Conservation (phyloP, 2,888 invertebrate species). For the Andrena marginata region DNA sequence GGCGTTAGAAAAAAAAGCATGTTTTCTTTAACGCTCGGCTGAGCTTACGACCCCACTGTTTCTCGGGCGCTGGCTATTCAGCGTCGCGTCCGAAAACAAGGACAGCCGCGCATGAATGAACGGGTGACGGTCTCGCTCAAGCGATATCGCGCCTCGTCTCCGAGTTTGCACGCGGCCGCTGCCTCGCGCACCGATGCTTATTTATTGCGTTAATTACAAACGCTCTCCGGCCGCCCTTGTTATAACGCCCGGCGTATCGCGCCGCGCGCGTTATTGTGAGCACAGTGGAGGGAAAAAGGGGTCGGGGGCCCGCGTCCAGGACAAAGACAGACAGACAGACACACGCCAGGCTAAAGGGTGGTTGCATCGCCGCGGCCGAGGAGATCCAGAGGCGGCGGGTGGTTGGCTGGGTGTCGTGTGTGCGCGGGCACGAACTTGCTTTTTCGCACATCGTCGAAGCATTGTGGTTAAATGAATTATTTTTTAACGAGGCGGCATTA, state of each 20-base stretch:
- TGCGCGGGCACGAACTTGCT: conserved; percentile 56
- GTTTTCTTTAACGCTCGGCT: no score
- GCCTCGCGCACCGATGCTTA: conserved; percentile 43
- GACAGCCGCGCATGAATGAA: neutral
- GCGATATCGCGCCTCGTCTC: neutral
- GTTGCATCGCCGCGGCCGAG: conserved; percentile 24
- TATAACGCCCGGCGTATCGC: conserved; percentile 34
- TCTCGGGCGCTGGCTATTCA: no score
- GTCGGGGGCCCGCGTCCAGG: neutral
- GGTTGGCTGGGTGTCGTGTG: conserved; percentile 32
- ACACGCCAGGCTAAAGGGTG: neutral
- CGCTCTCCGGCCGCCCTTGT: conserved; percentile 41
- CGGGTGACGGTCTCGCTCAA: neutral
- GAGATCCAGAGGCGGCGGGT: conserved; percentile 1
- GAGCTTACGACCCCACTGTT: no score
- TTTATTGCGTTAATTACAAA: conserved; percentile 69
- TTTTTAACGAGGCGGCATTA: conserved; percentile 81
- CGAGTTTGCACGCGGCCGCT: neutral
- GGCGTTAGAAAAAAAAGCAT: no score
- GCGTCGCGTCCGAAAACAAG: no score
- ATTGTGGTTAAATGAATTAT: conserved; percentile 80
- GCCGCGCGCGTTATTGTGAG: conserved; percentile 42
- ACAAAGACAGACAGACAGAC: conserved; percentile 27
- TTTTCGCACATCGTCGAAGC: conserved; percentile 62
- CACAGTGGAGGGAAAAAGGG: conserved; percentile 11